Evolutionary conservation across 2,113 vertebrate species (phyloP).

Genomic region (Coryphaenoides rupestris): DNA sequence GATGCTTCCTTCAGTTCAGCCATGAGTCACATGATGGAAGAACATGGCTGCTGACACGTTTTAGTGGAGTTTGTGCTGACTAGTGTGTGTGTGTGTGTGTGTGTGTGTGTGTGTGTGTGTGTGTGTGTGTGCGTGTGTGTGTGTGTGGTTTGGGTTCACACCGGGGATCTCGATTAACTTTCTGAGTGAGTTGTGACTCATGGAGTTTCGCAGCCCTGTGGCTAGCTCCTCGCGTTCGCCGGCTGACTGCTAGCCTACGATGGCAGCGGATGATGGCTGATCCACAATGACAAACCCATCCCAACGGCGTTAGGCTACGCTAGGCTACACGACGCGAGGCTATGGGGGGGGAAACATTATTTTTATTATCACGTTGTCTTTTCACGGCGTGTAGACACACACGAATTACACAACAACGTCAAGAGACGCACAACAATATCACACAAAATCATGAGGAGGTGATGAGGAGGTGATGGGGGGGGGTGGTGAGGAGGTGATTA

Average conservation of each 20-base stretch:
- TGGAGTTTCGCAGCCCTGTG: conserved; percentile 15
- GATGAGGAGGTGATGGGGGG: conserved; percentile 30
- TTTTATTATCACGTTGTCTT: too few species aligned
- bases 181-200: background rate
- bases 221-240: conserved; percentile 7
- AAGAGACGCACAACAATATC: too few species aligned
- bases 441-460: conserved; percentile 30
- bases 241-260: background rate
- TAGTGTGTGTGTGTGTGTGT: background rate
- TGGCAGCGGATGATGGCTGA: conserved; percentile 20
- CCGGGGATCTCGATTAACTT: background rate
- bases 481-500: too few species aligned
- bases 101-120: conserved; percentile 3
- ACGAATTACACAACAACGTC: too few species aligned
- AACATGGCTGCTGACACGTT: conserved; percentile 3
- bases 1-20: conserved; percentile 3
- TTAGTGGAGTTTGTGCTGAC: background rate
- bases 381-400: too few species aligned
- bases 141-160: background rate
- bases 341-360: too few species aligned
- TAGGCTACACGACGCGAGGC: background rate
- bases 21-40: conserved; percentile 14
- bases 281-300: conserved; percentile 35
- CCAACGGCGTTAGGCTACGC: conserved; percentile 25
- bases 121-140: background rate